These are phyloP conservation scores for Tanytarsus gracilentus DNA, from an alignment of 2,888 invertebrate genomes.

Conservation along the genomic window DNA sequence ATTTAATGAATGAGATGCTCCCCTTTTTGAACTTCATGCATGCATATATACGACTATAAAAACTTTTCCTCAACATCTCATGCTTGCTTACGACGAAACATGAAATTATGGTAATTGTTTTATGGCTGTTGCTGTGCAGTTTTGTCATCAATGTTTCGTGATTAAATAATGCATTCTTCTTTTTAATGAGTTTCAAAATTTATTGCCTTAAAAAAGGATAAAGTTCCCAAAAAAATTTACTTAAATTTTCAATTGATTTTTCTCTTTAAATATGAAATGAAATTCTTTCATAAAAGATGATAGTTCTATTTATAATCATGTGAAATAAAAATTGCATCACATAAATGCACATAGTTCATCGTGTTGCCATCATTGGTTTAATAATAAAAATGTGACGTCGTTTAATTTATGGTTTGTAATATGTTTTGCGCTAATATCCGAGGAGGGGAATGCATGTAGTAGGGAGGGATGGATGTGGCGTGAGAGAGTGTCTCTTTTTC, in stretches of 20 bases:
- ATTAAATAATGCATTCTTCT: no score
- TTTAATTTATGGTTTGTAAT: slow-evolving; percentile 18
- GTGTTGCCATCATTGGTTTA: no score
- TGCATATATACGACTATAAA: neutral
- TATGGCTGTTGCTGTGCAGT: no score
- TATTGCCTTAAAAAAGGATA: no score
- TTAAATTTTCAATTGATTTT: no score
- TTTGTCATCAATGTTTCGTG: no score
- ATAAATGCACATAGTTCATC: slow-evolving; percentile 9
- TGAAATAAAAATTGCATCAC: slow-evolving; percentile 1
- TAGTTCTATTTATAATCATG: neutral
- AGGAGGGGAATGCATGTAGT: no score
- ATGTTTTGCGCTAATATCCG: neutral
- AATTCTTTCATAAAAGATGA: neutral
- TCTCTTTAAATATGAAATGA: neutral
- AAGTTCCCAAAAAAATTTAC: no score
- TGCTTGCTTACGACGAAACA: neutral
- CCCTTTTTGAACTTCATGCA: slow-evolving; percentile 3
- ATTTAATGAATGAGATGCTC: slow-evolving; percentile 10
- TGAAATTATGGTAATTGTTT: slow-evolving; percentile 8
- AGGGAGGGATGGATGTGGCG: slow-evolving; percentile 1
- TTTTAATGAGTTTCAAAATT: no score
- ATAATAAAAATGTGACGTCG: slow-evolving; percentile 26
- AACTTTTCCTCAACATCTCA: neutral
- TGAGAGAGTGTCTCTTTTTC: no score